A percentile compares a stretch with the other conserved stretches of the same genome.
Evolutionary conservation across 2,888 invertebrate genomes (phyloP).

Genomic region (Alentia gelatinosa): DNA sequence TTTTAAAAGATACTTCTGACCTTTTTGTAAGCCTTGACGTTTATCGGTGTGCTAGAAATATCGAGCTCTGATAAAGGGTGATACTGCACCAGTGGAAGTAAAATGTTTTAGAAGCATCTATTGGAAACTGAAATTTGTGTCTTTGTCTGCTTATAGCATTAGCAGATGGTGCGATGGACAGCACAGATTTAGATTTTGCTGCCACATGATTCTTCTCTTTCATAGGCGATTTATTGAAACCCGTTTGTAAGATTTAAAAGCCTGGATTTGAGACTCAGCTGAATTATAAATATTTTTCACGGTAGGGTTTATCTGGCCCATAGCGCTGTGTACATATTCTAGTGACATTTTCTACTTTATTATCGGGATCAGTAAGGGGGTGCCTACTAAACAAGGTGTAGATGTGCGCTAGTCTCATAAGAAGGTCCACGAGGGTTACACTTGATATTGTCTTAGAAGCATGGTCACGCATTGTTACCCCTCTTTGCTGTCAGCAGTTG

Average conservation of each 20-base stretch:
- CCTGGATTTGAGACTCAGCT: background rate
- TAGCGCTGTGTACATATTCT: background rate
- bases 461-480: background rate
- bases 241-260: background rate
- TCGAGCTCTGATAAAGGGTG: no score
- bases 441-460: background rate
- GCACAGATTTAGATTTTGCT: no score
- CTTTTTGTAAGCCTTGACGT: background rate
- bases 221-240: no score
- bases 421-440: background rate
- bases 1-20: background rate
- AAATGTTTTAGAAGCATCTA: background rate
- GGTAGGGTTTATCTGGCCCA: background rate
- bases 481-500: background rate
- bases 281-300: background rate
- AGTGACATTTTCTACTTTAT: background rate
- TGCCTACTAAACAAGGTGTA: background rate
- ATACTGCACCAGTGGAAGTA: background rate
- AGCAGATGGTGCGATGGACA: background rate
- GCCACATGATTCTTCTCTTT: no score
- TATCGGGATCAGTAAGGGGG: background rate
- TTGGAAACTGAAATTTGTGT: background rate
- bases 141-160: background rate
- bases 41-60: no score
- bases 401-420: background rate